These are phyloP conservation scores for Sterna hirundo DNA, from an alignment of 2,113 vertebrate genomes.

Conservation along the genomic window DNA sequence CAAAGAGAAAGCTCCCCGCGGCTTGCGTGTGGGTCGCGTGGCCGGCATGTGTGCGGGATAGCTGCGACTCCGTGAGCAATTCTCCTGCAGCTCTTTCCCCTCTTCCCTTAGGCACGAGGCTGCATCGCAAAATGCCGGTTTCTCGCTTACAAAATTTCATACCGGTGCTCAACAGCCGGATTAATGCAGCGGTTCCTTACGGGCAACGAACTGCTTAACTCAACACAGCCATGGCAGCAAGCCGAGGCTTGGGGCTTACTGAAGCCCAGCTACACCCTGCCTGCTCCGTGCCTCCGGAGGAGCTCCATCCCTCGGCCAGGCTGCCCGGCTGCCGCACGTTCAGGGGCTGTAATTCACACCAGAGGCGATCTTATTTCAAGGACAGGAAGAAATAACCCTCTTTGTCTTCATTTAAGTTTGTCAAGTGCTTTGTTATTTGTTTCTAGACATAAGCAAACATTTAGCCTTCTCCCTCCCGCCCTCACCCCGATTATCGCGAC, in stretches of 20 bases:
- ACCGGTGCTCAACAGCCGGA: not conserved
- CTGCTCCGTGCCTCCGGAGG: too few relatives aligned
- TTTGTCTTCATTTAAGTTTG: not conserved
- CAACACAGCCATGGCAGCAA: not conserved
- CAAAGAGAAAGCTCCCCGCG: not conserved
- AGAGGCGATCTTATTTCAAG: not conserved
- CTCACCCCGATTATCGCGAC: not conserved
- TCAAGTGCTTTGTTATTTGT: not conserved
- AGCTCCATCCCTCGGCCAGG: not conserved
- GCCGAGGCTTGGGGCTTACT: not conserved
- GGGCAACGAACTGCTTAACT: not conserved
- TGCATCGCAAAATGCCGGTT: not conserved
- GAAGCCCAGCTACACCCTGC: not conserved
- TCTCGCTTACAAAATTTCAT: not conserved
- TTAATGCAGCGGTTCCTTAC: not conserved
- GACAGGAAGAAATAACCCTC: not conserved
- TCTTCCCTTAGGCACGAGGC: not conserved
- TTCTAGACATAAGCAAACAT: not conserved
- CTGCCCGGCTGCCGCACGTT: rapidly evolving
- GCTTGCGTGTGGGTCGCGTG: not conserved
- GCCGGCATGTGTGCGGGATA: not conserved
- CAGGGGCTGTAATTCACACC: not conserved
- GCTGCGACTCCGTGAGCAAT: rapidly evolving
- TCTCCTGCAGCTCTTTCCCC: not conserved
- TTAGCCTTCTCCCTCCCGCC: not conserved